A percentile compares a stretch with the other conserved stretches of the same genome.
Evolutionary conservation across 2,888 invertebrate genomes (phyloP).

Genomic region (Drosophila affinis): DNA sequence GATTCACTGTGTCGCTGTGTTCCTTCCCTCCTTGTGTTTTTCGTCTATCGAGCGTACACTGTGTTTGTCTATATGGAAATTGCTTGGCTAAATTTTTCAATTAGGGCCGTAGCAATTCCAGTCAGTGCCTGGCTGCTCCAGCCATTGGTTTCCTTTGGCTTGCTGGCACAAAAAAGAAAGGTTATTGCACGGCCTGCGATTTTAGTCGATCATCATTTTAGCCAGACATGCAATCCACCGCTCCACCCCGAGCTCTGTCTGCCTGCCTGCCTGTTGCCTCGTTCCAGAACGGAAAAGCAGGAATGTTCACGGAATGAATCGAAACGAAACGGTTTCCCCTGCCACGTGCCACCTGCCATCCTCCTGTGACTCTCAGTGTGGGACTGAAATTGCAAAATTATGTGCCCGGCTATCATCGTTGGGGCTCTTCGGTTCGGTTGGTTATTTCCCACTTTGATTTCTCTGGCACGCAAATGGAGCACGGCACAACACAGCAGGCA

Average conservation of each 20-base stretch:
- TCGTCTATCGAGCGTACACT: not conserved
- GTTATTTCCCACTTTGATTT: constrained; percentile 55
- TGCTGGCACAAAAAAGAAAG: constrained; percentile 53
- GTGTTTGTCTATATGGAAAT: not conserved
- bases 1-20: not conserved
- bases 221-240: constrained; percentile 44
- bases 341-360: constrained; percentile 19
- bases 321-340: constrained; percentile 32
- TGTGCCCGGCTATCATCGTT: constrained; percentile 64
- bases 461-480: constrained; percentile 62
- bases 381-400: constrained; percentile 60
- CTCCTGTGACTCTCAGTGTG: constrained; percentile 1
- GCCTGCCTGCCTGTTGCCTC: constrained; percentile 14
- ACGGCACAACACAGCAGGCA: constrained; percentile 30
- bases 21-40: not conserved
- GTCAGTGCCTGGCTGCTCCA: not conserved
- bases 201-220: constrained; percentile 72
- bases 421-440: constrained; percentile 18
- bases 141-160: constrained; percentile 3
- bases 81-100: constrained; percentile 46
- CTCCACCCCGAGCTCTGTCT: constrained; percentile 32
- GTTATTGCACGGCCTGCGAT: constrained; percentile 71
- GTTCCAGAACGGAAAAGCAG: constrained; percentile 41
- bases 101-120: constrained; percentile 33
- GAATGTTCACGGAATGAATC: constrained; percentile 66